Conservation (phyloP, 2,113 vertebrate genomes). For the Misgurnus anguillicaudatus region DNA sequence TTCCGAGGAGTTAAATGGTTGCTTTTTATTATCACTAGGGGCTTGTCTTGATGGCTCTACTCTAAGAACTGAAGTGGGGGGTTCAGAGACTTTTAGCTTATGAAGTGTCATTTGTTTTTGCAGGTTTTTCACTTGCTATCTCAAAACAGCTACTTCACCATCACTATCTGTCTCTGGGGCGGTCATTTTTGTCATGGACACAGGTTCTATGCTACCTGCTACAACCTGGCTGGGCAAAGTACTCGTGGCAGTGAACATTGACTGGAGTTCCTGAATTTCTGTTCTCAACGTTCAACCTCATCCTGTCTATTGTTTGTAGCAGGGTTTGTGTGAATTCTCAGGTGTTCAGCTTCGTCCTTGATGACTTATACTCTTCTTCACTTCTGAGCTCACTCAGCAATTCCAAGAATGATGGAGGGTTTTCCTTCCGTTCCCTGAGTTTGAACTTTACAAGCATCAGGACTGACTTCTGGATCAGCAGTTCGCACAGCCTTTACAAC, state of each 20-base stretch:
- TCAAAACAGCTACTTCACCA: not conserved
- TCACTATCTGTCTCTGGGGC: not conserved
- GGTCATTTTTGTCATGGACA: not conserved
- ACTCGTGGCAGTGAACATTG: not conserved
- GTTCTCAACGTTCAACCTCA: too few species aligned
- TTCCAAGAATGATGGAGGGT: too few species aligned
- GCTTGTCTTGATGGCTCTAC: not conserved
- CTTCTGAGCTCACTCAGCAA: too few species aligned
- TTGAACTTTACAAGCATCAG: slow-evolving; percentile 20
- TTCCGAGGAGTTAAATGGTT: not conserved
- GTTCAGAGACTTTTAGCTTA: not conserved
- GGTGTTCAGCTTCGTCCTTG: too few species aligned
- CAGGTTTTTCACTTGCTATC: not conserved
- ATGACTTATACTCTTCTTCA: too few species aligned
- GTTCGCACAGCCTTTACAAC: too few species aligned
- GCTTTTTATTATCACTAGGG: not conserved
- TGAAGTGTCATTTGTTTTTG: not conserved
- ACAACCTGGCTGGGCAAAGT: not conserved
- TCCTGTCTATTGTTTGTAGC: too few species aligned
- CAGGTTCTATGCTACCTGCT: not conserved
- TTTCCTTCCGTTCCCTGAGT: not conserved
- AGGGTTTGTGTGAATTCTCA: too few species aligned
- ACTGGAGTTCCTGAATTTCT: not conserved
- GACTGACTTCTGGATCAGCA: not conserved
- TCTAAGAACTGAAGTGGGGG: slow-evolving; percentile 7